Evolutionary conservation across 2,888 invertebrate species (phyloP), one percentile per base, ranked within the genome.

Genomic region (Drosophila falleni): DNA sequence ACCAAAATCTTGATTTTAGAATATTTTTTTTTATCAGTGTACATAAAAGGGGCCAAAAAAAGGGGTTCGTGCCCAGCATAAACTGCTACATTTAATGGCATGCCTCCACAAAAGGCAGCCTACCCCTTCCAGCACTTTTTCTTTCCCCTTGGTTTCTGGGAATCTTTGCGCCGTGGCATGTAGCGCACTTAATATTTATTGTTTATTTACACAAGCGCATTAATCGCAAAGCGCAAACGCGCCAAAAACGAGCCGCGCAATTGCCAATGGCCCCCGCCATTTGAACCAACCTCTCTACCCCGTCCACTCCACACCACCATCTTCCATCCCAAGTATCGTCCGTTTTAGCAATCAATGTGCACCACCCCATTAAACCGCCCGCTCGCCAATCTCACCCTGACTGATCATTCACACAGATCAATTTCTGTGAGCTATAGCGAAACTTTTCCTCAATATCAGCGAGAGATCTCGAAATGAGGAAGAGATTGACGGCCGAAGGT

Each of bases 121-220:
- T 42, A 61, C 11, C 26, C 19, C 10, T 37, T 29, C 11, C 8
- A 1, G 8, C 29, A 4, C 8, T 8, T 15, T 0, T 4, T 3
- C 46, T 13, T 5, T 31, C 23, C 58, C 42, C 37, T 60, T 51
- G 19, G 9, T 31, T 44, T 78, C 80, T 80, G 76, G 61, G 76
- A 76, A 80, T 74, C 71, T 71, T 54, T 74, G 60, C 63, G 68
- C 73, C 70, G 69, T 72, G 81, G 81, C 78, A 64, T 83, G 78
- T 76, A 83, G 76, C 80, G 71, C 80, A 88, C 87, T 82, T 86
- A 88, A 87, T 84, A 87, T 89, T 89, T 89, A 80, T 81, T 88
- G 89, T 88, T 88, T 88, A 87, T 88, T 88, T 88, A 88, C 81
- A 88, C 75, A 80, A 89, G 86, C 89, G 87, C 73, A 81, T 80